These are phyloP conservation scores for Psophia crepitans DNA, from an alignment of 2,113 vertebrate genomes.

Conservation along the genomic window DNA sequence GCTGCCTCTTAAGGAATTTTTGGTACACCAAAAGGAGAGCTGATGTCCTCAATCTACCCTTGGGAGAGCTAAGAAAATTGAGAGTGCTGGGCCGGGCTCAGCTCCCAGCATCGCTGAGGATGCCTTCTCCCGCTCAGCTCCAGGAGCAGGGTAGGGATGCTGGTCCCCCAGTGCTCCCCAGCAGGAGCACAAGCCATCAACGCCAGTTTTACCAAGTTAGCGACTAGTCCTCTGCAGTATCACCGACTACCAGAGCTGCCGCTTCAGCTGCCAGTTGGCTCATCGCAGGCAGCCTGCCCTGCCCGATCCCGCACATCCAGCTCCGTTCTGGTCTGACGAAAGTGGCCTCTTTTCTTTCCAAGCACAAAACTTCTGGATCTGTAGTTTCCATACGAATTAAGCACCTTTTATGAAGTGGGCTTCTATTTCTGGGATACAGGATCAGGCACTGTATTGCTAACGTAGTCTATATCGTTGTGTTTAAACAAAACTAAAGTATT, in stretches of 20 bases:
- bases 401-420: neutral
- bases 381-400: neutral
- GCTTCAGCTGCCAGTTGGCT: neutral
- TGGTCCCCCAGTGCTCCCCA: neutral
- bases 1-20: neutral
- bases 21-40: neutral
- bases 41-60: neutral
- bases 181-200: neutral
- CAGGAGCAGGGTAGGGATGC: neutral
- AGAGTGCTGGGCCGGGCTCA: rapidly evolving
- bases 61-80: neutral
- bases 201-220: neutral
- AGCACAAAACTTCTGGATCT: neutral
- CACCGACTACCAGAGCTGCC: neutral
- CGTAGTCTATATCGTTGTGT: neutral
- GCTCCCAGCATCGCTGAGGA: neutral
- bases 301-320: neutral
- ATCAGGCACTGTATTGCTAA: conserved; percentile 16
- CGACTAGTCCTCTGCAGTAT: neutral
- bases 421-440: conserved; percentile 27
- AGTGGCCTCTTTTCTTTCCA: neutral
- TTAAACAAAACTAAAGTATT: conserved; percentile 60
- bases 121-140: neutral
- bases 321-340: neutral
- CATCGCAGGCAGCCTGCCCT: neutral